Conservation (phyloP, 2,888 invertebrate species). For the Lepas anatifera region DNA sequence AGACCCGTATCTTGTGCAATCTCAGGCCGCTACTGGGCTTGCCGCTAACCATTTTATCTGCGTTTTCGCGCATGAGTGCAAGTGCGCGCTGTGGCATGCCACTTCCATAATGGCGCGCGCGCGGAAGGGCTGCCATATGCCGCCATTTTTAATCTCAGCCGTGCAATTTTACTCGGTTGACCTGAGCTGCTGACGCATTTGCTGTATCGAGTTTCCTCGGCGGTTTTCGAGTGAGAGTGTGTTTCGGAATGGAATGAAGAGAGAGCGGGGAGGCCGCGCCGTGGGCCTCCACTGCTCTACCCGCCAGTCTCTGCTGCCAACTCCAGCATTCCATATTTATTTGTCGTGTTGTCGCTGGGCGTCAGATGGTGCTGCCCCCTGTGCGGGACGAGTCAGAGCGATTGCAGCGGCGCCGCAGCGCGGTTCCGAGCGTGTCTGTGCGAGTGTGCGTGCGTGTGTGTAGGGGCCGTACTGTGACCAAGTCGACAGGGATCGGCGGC, state of each 20-base stretch:
- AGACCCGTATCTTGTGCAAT: not conserved
- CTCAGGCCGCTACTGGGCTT: not conserved
- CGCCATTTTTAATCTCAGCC: not conserved
- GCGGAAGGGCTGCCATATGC: too few species aligned
- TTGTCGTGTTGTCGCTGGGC: not conserved
- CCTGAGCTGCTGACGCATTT: not conserved
- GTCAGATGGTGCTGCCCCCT: not conserved
- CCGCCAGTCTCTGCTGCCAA: not conserved
- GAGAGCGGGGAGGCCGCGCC: too few species aligned
- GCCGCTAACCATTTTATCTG: constrained; percentile 4
- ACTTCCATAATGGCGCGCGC: too few species aligned
- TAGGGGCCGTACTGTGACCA: not conserved
- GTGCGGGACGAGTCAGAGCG: not conserved
- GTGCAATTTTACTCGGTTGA: not conserved
- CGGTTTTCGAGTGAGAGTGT: not conserved
- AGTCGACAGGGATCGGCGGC: too few species aligned
- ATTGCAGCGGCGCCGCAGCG: too few species aligned
- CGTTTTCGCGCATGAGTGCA: not conserved
- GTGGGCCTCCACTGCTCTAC: too few species aligned
- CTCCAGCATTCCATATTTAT: constrained; percentile 10
- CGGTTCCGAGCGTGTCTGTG: too few species aligned
- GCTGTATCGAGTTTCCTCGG: not conserved
- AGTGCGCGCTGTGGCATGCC: not conserved
- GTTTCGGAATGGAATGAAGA: too few species aligned
- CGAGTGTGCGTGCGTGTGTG: too few species aligned